These are phyloP conservation scores for Spinibarbus caldwelli DNA, from an alignment of 2,797 vertebrate genomes.

Conservation along the genomic window DNA sequence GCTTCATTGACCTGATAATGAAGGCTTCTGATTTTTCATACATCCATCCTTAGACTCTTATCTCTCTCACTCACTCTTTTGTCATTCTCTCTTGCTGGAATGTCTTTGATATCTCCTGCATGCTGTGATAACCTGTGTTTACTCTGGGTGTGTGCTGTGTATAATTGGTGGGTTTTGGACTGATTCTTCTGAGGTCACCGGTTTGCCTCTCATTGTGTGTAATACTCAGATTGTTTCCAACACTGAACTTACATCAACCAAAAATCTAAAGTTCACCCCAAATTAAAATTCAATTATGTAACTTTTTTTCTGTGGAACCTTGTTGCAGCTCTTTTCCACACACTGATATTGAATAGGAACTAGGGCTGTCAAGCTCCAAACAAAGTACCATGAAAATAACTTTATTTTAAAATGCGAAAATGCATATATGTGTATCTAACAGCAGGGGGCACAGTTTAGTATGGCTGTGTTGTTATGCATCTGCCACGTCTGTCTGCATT, in stretches of 20 bases:
- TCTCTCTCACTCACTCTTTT: slow-evolving; percentile 34
- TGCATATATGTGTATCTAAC: not conserved
- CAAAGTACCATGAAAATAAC: not conserved
- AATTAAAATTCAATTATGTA: not conserved
- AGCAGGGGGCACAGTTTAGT: slow-evolving; percentile 16
- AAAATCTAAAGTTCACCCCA: not conserved
- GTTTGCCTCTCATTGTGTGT: slow-evolving; percentile 28
- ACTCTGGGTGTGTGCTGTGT: slow-evolving; percentile 43
- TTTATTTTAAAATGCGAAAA: too few relatives aligned
- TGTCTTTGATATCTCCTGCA: slow-evolving; percentile 54
- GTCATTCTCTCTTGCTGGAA: slow-evolving; percentile 32
- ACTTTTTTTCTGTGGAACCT: not conserved
- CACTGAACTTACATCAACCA: not conserved
- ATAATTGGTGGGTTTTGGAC: slow-evolving; percentile 28
- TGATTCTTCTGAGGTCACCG: slow-evolving; percentile 5
- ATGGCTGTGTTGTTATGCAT: too few relatives aligned
- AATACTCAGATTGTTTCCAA: not conserved
- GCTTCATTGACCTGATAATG: not conserved
- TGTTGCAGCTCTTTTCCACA: not conserved
- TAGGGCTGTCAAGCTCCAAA: not conserved
- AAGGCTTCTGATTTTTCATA: not conserved
- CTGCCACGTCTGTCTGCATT: not conserved
- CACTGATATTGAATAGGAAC: not conserved
- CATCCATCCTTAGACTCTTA: slow-evolving; percentile 31
- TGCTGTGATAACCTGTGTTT: slow-evolving; percentile 40